Evolutionary conservation across 2,888 invertebrate genomes (phyloP).

Genomic region (Sphecodes monilicornis): DNA sequence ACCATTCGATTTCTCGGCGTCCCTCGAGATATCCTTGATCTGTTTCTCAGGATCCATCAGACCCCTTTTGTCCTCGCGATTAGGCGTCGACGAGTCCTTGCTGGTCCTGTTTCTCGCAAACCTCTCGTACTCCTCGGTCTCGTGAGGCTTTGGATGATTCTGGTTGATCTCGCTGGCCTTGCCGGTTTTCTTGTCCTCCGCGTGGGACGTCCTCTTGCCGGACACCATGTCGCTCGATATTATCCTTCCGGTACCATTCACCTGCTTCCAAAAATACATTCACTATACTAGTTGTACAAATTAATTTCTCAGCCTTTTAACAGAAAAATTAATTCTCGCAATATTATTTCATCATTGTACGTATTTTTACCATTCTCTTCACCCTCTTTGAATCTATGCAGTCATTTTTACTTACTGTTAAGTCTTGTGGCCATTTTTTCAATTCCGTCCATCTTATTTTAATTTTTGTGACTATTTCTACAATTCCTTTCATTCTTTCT

Average conservation of each 20-base stretch:
- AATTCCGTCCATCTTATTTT: no score
- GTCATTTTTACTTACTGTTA: not conserved
- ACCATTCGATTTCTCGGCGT: constrained; percentile 38
- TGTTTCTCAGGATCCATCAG: constrained; percentile 44
- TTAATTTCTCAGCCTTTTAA: no score
- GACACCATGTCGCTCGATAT: constrained; percentile 77
- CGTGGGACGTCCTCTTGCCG: constrained; percentile 50
- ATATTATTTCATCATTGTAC: no score
- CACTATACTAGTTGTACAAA: no score
- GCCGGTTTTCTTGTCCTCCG: constrained; percentile 49
- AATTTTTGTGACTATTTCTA: no score
- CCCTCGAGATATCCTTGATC: constrained; percentile 48
- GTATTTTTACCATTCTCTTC: no score
- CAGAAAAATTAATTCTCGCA: no score
- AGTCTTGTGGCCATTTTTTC: no score
- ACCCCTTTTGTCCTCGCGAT: constrained; percentile 61
- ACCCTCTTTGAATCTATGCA: no score
- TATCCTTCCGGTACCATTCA: constrained; percentile 77
- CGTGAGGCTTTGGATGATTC: constrained; percentile 56
- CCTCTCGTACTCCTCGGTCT: constrained; percentile 73
- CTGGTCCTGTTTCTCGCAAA: constrained; percentile 66
- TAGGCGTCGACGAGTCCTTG: constrained; percentile 72
- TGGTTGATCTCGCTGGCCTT: constrained; percentile 38
- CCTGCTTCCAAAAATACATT: constrained; percentile 63
- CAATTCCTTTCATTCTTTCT: no score